Percentiles rank a stretch among this genome's conserved stretches.
These are phyloP conservation scores for Hirundo rustica DNA, from an alignment of 2,797 vertebrate species.

Conservation along the genomic window DNA sequence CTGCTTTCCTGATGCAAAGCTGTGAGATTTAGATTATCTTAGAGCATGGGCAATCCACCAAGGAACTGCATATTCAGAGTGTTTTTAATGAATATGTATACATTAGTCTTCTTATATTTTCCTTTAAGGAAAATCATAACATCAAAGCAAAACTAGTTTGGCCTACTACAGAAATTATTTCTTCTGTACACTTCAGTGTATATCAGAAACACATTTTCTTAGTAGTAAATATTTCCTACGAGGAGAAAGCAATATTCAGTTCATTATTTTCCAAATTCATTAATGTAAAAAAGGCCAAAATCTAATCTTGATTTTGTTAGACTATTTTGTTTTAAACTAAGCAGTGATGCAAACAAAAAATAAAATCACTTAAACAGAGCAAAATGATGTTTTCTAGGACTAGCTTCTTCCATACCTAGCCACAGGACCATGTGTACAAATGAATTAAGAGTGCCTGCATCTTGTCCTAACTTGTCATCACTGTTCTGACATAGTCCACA, in stretches of 20 bases:
- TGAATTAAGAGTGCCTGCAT: background rate
- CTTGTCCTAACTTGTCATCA: background rate
- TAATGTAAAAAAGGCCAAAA: background rate
- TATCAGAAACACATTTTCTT: background rate
- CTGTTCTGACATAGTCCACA: background rate
- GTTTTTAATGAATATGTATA: conserved; percentile 32
- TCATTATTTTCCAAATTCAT: background rate
- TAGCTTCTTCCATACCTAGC: background rate
- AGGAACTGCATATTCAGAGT: background rate
- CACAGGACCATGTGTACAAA: background rate
- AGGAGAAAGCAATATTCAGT: background rate
- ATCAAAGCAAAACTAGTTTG: conserved; percentile 37
- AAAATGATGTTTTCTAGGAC: background rate
- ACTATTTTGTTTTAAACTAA: background rate
- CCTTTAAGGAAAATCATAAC: conserved; percentile 22
- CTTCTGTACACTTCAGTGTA: background rate
- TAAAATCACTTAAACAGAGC: background rate
- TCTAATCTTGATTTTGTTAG: background rate
- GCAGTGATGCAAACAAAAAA: background rate
- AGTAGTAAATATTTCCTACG: background rate
- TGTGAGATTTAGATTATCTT: background rate
- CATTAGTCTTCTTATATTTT: background rate
- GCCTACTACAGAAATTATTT: background rate
- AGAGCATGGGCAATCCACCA: background rate
- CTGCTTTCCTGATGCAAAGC: background rate